Conservation (phyloP, 2,888 invertebrate species). For the Oscheius onirici region DNA sequence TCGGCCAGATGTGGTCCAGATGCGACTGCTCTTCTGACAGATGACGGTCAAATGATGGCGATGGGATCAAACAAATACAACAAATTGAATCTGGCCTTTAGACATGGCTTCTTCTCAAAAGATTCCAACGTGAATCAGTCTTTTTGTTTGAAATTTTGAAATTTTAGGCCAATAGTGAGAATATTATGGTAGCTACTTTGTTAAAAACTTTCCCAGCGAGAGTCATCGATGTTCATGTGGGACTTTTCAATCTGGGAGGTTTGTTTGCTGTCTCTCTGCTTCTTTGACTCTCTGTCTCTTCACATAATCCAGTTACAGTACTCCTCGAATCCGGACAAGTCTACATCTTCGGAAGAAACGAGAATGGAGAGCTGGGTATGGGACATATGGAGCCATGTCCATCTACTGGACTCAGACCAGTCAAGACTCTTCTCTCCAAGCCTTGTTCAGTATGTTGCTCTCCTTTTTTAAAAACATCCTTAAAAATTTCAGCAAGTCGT, state of each 20-base stretch:
- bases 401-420: slow-evolving; percentile 72
- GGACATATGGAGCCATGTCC: slow-evolving; percentile 73
- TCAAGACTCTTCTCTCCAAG: slow-evolving; percentile 72
- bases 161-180: slow-evolving; percentile 72
- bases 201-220: slow-evolving; percentile 76
- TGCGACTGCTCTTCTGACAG: slow-evolving; percentile 45
- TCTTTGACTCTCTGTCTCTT: neutral
- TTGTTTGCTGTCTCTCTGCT: neutral
- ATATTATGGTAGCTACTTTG: slow-evolving; percentile 73
- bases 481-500: slow-evolving; percentile 75
- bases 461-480: neutral
- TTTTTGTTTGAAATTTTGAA: neutral
- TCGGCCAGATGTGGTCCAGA: slow-evolving; percentile 52
- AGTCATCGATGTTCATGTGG: slow-evolving; percentile 77
- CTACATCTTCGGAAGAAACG: slow-evolving; percentile 79
- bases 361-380: slow-evolving; percentile 78
- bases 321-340: slow-evolving; percentile 77
- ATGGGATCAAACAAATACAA: slow-evolving; percentile 78
- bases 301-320: slow-evolving; percentile 45
- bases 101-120: slow-evolving; percentile 75
- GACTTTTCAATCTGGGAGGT: slow-evolving; percentile 75
- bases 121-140: slow-evolving; percentile 54
- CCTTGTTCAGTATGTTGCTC: slow-evolving; percentile 51
- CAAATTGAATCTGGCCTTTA: slow-evolving; percentile 78
- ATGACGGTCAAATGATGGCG: slow-evolving; percentile 75